A percentile compares a stretch with the other conserved stretches of the same genome.
Conservation (phyloP, 2,888 invertebrate species). For the Stenurella melanura region DNA sequence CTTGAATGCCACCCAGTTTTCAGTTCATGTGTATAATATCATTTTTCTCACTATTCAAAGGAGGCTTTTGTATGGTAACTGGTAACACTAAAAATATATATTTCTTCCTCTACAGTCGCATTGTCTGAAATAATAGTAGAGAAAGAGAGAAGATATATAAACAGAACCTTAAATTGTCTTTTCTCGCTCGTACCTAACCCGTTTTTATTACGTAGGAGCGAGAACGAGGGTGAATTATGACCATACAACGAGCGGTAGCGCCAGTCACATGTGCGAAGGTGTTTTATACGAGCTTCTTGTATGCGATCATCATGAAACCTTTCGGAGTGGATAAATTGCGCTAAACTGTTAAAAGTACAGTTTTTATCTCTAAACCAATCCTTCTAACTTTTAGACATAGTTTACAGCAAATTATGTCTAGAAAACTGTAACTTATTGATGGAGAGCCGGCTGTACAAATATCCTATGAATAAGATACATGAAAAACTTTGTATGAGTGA, state of each 20-base stretch:
- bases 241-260: conserved; percentile 64
- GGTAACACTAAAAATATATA: conserved; percentile 31
- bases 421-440: too few species aligned
- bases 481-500: too few species aligned
- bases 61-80: conserved; percentile 23
- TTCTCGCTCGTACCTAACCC: conserved; percentile 41
- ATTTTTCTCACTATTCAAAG: conserved; percentile 18
- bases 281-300: conserved; percentile 65
- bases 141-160: conserved; percentile 46
- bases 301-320: conserved; percentile 59
- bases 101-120: conserved; percentile 23
- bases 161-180: conserved; percentile 35
- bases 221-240: conserved; percentile 62
- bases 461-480: too few species aligned
- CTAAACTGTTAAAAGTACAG: conserved; percentile 35
- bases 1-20: conserved; percentile 13
- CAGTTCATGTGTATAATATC: conserved; percentile 5
- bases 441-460: too few species aligned
- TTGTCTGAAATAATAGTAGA: conserved; percentile 41
- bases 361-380: not conserved
- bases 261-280: conserved; percentile 68
- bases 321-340: conserved; percentile 52
- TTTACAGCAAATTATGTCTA: not conserved
- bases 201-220: conserved; percentile 31
- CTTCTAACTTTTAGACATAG: not conserved